Conservation (phyloP, 1,140 invertebrate species). For the Pomphorhynchus laevis region DNA sequence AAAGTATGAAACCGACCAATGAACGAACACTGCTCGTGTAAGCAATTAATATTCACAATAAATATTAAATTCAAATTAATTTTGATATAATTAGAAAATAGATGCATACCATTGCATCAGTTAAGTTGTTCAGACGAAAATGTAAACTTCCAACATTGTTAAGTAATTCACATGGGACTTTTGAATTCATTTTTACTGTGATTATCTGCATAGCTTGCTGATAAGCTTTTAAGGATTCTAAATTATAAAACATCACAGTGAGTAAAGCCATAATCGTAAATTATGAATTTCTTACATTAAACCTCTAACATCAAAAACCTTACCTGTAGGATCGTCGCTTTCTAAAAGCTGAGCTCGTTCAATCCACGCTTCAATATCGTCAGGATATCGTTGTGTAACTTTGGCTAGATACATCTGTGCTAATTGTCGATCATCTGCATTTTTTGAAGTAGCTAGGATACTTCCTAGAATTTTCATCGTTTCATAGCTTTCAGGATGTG, state of each 20-base stretch:
- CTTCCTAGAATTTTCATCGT: constrained; percentile 96
- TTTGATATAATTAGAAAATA: too few relatives aligned
- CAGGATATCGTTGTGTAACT: constrained; percentile 73
- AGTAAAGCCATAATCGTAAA: constrained; percentile 4
- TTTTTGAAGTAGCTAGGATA: constrained; percentile 49
- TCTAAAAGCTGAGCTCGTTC: constrained; percentile 88
- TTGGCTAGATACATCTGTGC: constrained; percentile 32
- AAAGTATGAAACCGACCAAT: too few relatives aligned
- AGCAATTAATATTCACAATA: too few relatives aligned
- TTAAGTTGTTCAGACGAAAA: constrained; percentile 28
- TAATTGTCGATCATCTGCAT: constrained; percentile 54
- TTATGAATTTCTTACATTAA: constrained; percentile 1
- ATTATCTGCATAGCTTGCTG: constrained; percentile 60
- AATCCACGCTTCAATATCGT: constrained; percentile 95
- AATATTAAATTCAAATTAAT: too few relatives aligned
- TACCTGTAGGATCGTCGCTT: too few relatives aligned
- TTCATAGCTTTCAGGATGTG: constrained; percentile 81
- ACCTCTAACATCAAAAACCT: constrained; percentile 48
- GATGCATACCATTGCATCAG: too few relatives aligned
- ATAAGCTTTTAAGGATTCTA: constrained; percentile 44
- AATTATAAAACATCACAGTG: constrained; percentile 13
- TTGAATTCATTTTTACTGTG: constrained; percentile 55
- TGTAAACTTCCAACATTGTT: constrained; percentile 85
- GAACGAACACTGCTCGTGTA: too few relatives aligned
- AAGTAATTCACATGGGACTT: constrained; percentile 77